Base-by-base conservation (phyloP, 2,797 vertebrate genomes). In the Muscicapa comitata region DNA sequence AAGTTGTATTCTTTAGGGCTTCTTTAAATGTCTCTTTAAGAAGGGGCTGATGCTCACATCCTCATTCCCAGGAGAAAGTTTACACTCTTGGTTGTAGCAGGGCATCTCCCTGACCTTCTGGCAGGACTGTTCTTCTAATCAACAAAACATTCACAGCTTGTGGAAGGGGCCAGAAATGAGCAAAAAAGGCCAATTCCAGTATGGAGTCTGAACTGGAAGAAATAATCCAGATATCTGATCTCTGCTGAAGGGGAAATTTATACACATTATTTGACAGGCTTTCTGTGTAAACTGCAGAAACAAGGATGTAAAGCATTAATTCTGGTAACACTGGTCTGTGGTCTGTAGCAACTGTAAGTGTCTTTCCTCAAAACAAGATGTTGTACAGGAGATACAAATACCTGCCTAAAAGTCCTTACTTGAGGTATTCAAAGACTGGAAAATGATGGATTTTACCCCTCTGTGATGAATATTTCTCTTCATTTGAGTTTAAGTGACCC, bases 101-200 rank as follows among this genome's bases (percentile, higher is more conserved):
- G 5, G 6, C 7, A 37, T 53, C 13, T 71, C 26, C 24, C 26
- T 48, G 5, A 37, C 75, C 40, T 76, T 38, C 65, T 11, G 10
- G 4, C 12, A 13, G 26, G 11, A 48, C 8, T 63, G 15, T 18
- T 6, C 11, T 57, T 55, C n/a, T 33, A 65, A 68, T 38, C 7
- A 75, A 29, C 11, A 84, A 62, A 53, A 84, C 1, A 38, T 13
- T 21, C 2, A 4, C 4, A 21, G 2, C 0, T 0, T 42, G 16
- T 50, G 21, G n/a, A 86, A 84, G 15, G 18, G 20, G 10, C 20
- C 58, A 55, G 35, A 48, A 70, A 11, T 13, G 16, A 80, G 19
- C 16, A 53, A 38, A 7, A 57, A 61, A 28, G 10, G 19, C 18
- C 28, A 26, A 38, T 0, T 86, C 18, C 38, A n/a, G 18, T 8